Percentiles rank a stretch among this genome's conserved stretches.
phyloP scores from a whole-genome alignment of 2,797 vertebrate genomes.

The Syndactyla subalaris region DNA sequence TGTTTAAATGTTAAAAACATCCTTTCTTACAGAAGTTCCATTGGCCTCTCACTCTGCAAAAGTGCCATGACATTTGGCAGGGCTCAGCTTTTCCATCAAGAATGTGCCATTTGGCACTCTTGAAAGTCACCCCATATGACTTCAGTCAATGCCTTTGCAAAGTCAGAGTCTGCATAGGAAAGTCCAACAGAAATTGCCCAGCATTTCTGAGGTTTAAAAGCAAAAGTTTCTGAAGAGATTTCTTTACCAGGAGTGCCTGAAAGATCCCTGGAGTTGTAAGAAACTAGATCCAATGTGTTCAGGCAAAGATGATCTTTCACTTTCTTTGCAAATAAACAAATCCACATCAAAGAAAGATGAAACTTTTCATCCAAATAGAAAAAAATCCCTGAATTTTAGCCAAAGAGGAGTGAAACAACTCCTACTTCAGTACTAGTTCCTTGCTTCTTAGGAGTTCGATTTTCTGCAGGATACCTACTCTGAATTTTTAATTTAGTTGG shows the following conservation, averaged over 20 bases:
- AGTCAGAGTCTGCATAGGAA: background rate
- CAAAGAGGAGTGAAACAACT: background rate
- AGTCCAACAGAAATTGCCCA: background rate
- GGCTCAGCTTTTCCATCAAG: background rate
- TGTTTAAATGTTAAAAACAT: background rate
- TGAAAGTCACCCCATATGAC: background rate
- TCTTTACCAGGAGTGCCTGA: background rate
- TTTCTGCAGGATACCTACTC: background rate
- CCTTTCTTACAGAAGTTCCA: background rate
- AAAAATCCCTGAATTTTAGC: background rate
- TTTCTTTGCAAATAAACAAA: background rate
- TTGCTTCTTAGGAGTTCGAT: background rate
- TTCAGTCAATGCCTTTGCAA: background rate
- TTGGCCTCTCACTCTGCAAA: background rate
- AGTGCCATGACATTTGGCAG: background rate
- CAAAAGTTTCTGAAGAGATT: background rate
- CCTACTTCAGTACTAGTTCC: background rate
- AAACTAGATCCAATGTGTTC: background rate
- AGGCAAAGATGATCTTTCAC: background rate
- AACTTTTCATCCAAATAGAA: background rate
- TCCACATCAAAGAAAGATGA: background rate
- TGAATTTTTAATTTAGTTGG: background rate
- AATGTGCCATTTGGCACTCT: background rate
- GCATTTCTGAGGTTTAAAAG: background rate
- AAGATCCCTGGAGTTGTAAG: background rate